Conservation (phyloP, 2,797 vertebrate species). For the Cichlasoma orientale region DNA sequence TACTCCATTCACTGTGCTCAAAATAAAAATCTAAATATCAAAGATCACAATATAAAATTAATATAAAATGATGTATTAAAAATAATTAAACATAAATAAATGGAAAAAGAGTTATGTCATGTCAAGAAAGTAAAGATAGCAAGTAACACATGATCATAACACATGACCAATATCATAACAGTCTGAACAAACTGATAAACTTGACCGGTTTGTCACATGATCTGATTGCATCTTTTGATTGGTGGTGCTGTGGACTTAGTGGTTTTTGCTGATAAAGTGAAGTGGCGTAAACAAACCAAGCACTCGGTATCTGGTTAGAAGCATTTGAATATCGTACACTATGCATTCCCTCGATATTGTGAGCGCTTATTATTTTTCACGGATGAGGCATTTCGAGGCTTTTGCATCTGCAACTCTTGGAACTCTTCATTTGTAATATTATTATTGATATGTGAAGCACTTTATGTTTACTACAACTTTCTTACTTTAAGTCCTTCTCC, state of each 20-base stretch:
- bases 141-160: background rate
- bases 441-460: background rate
- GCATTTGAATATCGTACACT: fast-evolving
- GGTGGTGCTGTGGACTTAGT: background rate
- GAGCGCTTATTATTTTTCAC: background rate
- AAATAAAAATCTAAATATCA: background rate
- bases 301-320: background rate
- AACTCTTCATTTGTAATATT: background rate
- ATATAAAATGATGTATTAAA: background rate
- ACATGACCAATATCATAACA: background rate
- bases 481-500: background rate
- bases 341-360: background rate
- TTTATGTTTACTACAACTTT: background rate
- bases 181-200: background rate
- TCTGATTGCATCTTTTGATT: background rate
- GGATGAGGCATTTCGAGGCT: background rate
- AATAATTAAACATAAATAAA: background rate
- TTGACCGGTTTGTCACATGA: background rate
- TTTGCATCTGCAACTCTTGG: background rate
- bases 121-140: background rate
- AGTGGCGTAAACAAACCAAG: background rate
- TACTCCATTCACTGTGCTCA: background rate
- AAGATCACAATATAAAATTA: background rate
- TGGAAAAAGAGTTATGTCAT: background rate
- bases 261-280: background rate